Conservation (phyloP, 2,113 vertebrate genomes). For the Pelusios castaneus region DNA sequence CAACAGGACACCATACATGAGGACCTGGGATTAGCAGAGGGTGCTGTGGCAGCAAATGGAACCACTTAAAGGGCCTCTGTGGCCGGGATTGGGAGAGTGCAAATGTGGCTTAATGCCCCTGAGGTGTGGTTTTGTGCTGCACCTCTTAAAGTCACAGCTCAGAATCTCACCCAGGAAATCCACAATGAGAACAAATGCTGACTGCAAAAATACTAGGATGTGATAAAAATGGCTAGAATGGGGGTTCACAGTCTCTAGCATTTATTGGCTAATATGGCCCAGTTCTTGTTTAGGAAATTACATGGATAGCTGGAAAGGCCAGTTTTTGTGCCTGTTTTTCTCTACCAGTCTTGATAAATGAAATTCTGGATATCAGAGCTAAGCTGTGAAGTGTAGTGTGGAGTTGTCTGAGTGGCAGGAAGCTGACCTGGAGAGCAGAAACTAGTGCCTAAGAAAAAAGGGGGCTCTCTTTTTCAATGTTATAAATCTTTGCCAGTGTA, state of each 20-base stretch:
- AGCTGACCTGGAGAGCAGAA: conserved; percentile 35
- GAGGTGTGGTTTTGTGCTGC: background rate
- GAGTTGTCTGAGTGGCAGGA: conserved; percentile 6
- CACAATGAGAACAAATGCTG: background rate
- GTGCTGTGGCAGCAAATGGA: background rate
- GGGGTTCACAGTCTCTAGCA: background rate
- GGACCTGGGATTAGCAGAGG: background rate
- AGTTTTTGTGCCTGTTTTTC: background rate
- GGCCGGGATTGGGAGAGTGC: background rate
- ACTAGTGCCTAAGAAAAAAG: conserved; percentile 5
- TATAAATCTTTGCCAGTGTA: conserved; percentile 40
- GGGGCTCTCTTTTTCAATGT: background rate
- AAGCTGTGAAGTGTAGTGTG: conserved; percentile 5
- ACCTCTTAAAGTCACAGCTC: background rate
- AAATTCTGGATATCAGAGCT: background rate
- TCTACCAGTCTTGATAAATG: background rate
- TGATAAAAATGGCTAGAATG: background rate
- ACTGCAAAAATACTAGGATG: background rate
- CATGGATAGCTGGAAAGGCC: background rate
- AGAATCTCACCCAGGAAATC: background rate
- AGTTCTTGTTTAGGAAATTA: background rate
- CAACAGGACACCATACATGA: background rate
- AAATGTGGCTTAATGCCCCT: background rate
- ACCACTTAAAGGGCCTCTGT: background rate
- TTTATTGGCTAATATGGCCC: background rate